Evolutionary conservation across 2,888 invertebrate species (phyloP), one percentile per base, ranked within the genome.

Genomic region (Xanthostigma xanthostigma): DNA sequence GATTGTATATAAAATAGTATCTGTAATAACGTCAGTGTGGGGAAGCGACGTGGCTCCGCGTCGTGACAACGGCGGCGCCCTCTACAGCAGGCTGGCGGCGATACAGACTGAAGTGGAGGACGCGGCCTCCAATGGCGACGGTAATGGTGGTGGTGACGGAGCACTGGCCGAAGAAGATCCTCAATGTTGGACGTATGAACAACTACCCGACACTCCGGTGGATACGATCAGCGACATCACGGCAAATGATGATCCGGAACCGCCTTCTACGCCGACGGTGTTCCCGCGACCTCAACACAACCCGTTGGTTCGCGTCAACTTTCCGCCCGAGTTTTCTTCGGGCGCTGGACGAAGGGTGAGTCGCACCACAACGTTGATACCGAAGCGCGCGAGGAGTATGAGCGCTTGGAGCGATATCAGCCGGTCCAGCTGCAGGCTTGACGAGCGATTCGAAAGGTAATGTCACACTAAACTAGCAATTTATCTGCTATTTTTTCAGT

Each of bases 371-470:
- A 11, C 41, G 13, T 27, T 46, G 13, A 36, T 34, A 9, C 42
- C 35, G 12, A 41, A 40, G 36, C 14, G 48, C 12, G 13, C 78
- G 2, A 72, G 81, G 37, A 87, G 87, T 54, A 84, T 88, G 84
- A 88, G 87, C 61, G 87, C 85, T 38, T 88, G 88, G 88, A 88
- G 88, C 60, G 88, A 88, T 62, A 79, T 88, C 62, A 87, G 87
- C 60, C 75, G 87, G 49, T 86, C 85, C 56, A 87, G 86, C 63
- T 84, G 86, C 73, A 78, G 82, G 59, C 74, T 86, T 60, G 84
- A 84, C 56, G 84, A 84, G 64, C 81, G 84, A 84, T 84, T 61
- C 27, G 27, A 27, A 27, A 27, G 27, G 27, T 27, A 27, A 27
- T 27, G 27, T 27, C 27, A 27, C 27, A 27, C 6, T 27, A 6